These are phyloP conservation scores for Eclectus roratus DNA, from an alignment of 2,113 vertebrate species.

Conservation along the genomic window DNA sequence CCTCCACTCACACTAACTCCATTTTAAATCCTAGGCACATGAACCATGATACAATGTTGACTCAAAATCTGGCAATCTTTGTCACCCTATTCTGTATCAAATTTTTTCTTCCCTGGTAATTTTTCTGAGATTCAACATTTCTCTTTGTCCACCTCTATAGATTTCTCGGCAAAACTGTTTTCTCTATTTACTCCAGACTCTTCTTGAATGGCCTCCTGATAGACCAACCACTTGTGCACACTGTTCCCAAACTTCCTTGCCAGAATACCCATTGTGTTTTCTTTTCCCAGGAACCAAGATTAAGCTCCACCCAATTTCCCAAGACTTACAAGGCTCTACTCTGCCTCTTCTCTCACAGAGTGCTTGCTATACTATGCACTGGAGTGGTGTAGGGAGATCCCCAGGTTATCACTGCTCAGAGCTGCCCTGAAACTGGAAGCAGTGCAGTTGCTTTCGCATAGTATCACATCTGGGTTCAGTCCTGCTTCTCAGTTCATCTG, in stretches of 20 bases:
- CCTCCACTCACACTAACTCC: background rate
- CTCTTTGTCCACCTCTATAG: background rate
- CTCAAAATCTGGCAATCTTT: background rate
- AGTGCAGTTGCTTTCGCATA: background rate
- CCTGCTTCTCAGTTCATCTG: background rate
- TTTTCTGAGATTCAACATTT: background rate
- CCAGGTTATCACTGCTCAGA: background rate
- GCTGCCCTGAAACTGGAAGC: background rate
- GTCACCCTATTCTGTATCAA: background rate
- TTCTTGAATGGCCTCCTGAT: background rate
- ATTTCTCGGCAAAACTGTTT: background rate
- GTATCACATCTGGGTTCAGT: background rate
- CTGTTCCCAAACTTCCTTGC: background rate
- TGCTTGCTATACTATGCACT: background rate
- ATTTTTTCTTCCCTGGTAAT: background rate
- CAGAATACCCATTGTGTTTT: background rate
- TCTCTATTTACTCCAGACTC: background rate
- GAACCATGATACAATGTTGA: background rate
- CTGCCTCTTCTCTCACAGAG: background rate
- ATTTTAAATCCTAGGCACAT: background rate
- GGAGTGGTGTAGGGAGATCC: background rate
- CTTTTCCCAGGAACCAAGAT: background rate
- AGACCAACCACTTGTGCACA: background rate
- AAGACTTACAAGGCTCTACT: background rate
- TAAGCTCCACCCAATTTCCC: background rate